Conservation (phyloP, 2,797 vertebrate genomes). For the Sparidentex hasta region DNA sequence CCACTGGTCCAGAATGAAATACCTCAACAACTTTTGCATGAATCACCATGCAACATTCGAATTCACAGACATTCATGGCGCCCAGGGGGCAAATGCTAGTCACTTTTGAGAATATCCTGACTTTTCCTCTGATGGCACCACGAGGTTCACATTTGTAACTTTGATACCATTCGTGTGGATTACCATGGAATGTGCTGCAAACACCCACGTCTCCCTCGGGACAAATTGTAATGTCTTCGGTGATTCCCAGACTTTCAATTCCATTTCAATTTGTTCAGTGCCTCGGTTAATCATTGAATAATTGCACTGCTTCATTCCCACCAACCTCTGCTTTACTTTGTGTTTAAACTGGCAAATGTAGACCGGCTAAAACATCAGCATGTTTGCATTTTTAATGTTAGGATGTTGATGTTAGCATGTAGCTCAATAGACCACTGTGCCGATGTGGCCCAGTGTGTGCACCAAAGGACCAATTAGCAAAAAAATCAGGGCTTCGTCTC, state of each 20-base stretch:
- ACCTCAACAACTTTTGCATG: background rate
- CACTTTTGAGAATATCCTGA: background rate
- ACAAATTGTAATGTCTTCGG: background rate
- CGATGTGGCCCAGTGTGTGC: background rate
- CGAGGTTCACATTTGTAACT: background rate
- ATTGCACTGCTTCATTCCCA: too few species aligned
- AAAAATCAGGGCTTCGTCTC: background rate
- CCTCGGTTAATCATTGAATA: background rate
- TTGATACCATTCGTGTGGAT: background rate
- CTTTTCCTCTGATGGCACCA: background rate
- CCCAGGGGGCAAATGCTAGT: background rate
- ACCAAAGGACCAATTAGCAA: background rate
- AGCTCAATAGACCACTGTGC: constrained; percentile 1
- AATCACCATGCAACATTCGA: background rate
- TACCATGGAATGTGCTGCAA: background rate
- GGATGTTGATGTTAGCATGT: background rate
- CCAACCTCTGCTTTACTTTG: background rate
- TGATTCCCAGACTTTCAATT: background rate
- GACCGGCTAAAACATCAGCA: background rate
- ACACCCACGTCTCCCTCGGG: background rate
- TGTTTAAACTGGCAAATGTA: background rate
- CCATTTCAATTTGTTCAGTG: background rate
- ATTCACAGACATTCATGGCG: background rate
- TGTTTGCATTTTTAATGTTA: background rate
- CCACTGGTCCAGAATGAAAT: background rate